Evolutionary conservation across 2,888 invertebrate species (phyloP), one percentile per base, ranked within the genome.

Genomic region (Idaea biselata): DNA sequence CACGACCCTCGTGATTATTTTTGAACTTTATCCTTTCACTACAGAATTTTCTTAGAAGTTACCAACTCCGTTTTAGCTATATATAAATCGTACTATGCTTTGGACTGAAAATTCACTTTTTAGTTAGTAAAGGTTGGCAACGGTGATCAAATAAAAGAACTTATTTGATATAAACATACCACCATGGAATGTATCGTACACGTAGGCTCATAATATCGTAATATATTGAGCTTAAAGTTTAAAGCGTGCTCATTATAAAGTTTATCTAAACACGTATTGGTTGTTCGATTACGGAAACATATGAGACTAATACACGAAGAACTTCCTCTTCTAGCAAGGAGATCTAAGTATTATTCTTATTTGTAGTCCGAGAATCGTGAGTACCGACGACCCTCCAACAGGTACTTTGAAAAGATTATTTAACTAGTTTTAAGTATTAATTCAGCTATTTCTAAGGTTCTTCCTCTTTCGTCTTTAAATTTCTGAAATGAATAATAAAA

Each of bases 261-360:
- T 76, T 75, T 73, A 72, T 74, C 76, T 79, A 75, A 82, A 44
- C 58, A 70, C 67, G 25, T 25, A 1, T 64, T 81, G 77, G 79
- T 75, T 75, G 77, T 76, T 76, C 73, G 78, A 79, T 78, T 77
- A 78, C 75, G 65, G 68, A 79, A 77, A 81, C 80, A 84, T 44
- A 44, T 79, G 78, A 79, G 76, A 70, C 56, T 65, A 58, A 53
- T 33, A 59, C 32, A 44, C 14, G 11, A 44, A 44, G 14, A 44
- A 77, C 78, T 81, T 84, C 82, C 82, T 83, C 70, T 70, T 76
- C 66, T 65, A 63, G 74, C 80, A 75, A 81, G 80, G 78, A 78
- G 44, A 44, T 44, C 44, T 14, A 44, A 44, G 44, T 44, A 44
- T 25, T 25, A 25, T 44, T 44, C 44, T 44, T 44, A 44, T 44